phyloP scores from a whole-genome alignment of 2,888 invertebrate species.

The Dasypogon diadema region DNA sequence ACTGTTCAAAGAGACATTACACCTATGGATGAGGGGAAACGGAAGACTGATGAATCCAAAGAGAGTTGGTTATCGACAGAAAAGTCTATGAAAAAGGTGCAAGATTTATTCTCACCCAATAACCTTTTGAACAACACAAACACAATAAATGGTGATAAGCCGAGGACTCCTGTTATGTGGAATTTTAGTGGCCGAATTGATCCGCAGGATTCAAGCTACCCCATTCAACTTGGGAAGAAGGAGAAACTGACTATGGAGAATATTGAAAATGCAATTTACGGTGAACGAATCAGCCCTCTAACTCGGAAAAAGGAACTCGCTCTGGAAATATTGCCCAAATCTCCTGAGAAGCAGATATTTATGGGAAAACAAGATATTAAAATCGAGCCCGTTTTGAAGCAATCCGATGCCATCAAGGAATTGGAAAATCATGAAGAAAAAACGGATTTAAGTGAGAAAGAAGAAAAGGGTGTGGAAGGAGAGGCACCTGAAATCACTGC shows the following conservation, averaged over 20 bases:
- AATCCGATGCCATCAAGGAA: background rate
- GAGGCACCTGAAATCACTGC: background rate
- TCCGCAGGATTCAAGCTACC: conserved; percentile 24
- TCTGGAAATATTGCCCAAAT: background rate
- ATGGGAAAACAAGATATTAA: conserved; percentile 32
- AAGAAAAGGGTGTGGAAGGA: background rate
- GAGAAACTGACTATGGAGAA: conserved; percentile 66
- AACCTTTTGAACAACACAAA: conserved; percentile 13
- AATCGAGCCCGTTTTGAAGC: background rate
- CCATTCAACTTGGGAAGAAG: conserved; percentile 57
- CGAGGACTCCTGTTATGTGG: conserved; percentile 25
- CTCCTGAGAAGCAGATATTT: background rate
- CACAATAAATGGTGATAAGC: background rate
- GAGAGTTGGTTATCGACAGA: conserved; percentile 4
- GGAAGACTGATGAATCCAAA: conserved; percentile 24
- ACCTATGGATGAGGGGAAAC: conserved; percentile 24
- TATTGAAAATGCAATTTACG: conserved; percentile 68
- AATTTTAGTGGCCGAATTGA: conserved; percentile 36
- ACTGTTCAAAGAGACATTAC: conserved; percentile 13
- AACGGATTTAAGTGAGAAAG: conserved; percentile 45
- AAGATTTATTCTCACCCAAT: conserved; percentile 19
- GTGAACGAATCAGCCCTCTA: conserved; percentile 62
- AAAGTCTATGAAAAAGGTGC: conserved; percentile 21
- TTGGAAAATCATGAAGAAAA: conserved; percentile 37
- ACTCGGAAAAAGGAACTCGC: background rate